Evolutionary conservation across 1,140 invertebrate genomes (phyloP), one percentile per base, ranked within the genome.

Genomic region (Dendrolimus kikuchii): DNA sequence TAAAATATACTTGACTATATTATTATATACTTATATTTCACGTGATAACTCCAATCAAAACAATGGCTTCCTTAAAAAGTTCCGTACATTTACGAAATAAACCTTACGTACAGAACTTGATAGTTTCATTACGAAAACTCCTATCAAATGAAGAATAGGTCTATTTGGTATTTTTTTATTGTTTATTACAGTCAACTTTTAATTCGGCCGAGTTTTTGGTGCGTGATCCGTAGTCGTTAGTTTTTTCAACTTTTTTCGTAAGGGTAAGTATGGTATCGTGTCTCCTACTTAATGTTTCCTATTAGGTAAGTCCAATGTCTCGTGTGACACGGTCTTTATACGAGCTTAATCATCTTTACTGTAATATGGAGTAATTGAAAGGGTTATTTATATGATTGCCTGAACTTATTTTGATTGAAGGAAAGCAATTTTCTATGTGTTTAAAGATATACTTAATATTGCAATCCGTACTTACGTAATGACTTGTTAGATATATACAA

Each of bases 161-260:
- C 53, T 59, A 64, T 71, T 72, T 53, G 61, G 66, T 54, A 64
- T 81, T 52, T 57, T 81, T 84, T 82, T 82, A 82, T 83, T 77
- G 80, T 81, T 83, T 81, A 80, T 79, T 71, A 75, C 80, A 74
- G 68, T 68, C 67, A 80, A 86, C 77, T 86, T 86, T 86, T 86
- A 86, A 86, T 86, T 86, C 77, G 68, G 65, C 68, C 73, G 67
- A 81, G 77, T 83, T 81, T 81, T 50, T 50, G 68, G 76, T 83
- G 80, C 82, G 80, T 86, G 82, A 71, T 80, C 54, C 51, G 53
- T 43, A 51, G 74, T 83, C 80, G 74, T 86, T 86, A 83, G 68
- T 71, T 81, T 84, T 81, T 82, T 77, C 68, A 70, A 76, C 67
- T 74, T 81, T 71, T 77, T 73, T 72, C 62, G 68, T 73, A 77